Percentiles rank a stretch among this genome's conserved stretches.
phyloP scores from a whole-genome alignment of 2,797 vertebrate species.

The Pelochelys cantorii region DNA sequence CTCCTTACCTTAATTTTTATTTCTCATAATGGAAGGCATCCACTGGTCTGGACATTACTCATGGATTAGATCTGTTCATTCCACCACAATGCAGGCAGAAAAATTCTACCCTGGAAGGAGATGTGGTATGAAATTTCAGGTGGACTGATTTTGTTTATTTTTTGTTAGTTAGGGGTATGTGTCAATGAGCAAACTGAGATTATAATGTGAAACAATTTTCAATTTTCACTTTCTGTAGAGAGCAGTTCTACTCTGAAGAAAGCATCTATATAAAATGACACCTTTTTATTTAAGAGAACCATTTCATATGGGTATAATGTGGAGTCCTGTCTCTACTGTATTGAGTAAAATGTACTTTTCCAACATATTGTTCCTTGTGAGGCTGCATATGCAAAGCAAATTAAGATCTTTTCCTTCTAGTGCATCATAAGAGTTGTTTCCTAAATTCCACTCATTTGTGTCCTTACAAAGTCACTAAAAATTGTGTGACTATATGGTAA shows the following conservation, averaged over 20 bases:
- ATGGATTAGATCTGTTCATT: background rate
- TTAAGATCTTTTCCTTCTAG: background rate
- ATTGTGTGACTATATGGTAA: background rate
- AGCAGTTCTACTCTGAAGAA: background rate
- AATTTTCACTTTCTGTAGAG: slow-evolving; percentile 10
- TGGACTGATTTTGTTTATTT: background rate
- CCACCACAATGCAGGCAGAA: background rate
- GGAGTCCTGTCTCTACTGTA: background rate
- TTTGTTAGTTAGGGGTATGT: background rate
- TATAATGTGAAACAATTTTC: background rate
- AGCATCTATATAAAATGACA: background rate
- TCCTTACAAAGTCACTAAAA: background rate
- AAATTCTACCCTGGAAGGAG: background rate
- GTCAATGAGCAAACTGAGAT: background rate
- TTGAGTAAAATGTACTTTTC: background rate
- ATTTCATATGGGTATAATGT: background rate
- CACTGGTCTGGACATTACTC: background rate
- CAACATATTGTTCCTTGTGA: background rate
- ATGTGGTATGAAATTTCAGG: background rate
- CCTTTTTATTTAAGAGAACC: background rate
- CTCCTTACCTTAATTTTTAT: background rate
- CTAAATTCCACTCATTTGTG: background rate
- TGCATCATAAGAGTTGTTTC: background rate
- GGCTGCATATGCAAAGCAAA: background rate
- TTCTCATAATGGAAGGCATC: background rate